Base-by-base conservation (phyloP, 2,797 vertebrate species). In the Myiotriccus ornatus region DNA sequence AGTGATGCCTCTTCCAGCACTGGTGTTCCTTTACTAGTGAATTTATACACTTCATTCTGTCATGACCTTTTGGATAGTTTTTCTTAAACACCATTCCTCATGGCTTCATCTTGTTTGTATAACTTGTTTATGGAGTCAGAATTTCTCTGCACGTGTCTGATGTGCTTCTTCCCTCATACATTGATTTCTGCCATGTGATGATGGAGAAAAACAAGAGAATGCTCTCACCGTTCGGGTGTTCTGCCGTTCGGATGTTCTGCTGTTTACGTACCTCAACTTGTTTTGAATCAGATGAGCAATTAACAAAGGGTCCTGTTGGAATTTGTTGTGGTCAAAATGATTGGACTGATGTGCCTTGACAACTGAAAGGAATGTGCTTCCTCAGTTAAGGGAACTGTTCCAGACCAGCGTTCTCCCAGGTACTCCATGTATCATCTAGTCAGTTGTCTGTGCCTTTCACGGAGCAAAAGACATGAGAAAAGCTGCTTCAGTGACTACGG, bases 221-320 rank as follows among this genome's bases (percentile, higher is more conserved):
- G 25, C 47, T 49, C 20, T 62, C 53, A 15, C 28, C 0, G 0
- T n/a, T 27, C 1, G n/a, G n/a, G n/a, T n/a, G n/a, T n/a, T n/a
- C n/a, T n/a, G n/a, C 28, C 0, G 0, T n/a, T 27, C 1, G 32
- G 34, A 12, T 47, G 9, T 27, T 64, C 25, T 6, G 1, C 68
- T 71, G 20, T 32, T 78, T 76, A 23, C 3, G 1, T 57, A 37
- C 39, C 34, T 90, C 28, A 10, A 10, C 35, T 55, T 84, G 76
- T 50, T 90, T n/a, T 46, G 53, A 34, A 64, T 82, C 71, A n/a
- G 30, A 10, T 87, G 57, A 75, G 64, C 49, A 53, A 2, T 91
- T 73, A 63, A 50, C 28, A 59, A 56, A 68, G 56, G 24, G 2
- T 55, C 5, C 70, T 74, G 6, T 21, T 23, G 1, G 27, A 69